Base-by-base conservation (phyloP, 2,888 invertebrate species). In the Kryphioiulus occultus region DNA sequence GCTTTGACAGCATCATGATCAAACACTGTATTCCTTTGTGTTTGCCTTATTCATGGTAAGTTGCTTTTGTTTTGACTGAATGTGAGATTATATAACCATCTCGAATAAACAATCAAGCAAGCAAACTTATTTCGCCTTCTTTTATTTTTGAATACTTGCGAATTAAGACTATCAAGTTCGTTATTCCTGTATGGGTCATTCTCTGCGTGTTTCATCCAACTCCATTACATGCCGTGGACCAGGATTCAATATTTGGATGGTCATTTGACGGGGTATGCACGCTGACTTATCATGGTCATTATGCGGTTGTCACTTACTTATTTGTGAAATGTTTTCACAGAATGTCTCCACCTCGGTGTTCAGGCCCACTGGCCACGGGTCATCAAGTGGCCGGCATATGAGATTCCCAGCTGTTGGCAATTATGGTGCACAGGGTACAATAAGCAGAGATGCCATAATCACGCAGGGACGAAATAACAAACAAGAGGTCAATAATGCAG, bases 141-240 rank as follows among this genome's bases (percentile, higher is more conserved):
- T 84, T 32, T 12, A 82, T 86, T 85, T 88, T 30, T 86, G 5
- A 32, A 84, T 32, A 32, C n/a, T 32, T 7, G 4, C 15, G 19
- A 32, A 78, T 84, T 39, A 92, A 91, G 93, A 90, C 92, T 83
- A 87, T 91, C 47, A 92, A 92, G 89, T 90, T 91, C 88, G 89
- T 92, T 85, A 88, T 91, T 85, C 92, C 92, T 0, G 91, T 92
- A 85, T 92, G 92, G 92, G 91, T 91, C 87, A 91, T 92, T 92
- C 89, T 92, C 88, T 90, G 90, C 89, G 91, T 92, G 88, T 92
- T 91, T 89, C 91, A 91, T 89, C 91, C 92, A 17, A 88, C 88
- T n/a, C 87, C 89, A 88, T 44, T 82, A n/a, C 53, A 39, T 59
- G 83, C 85, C 15, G 84, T 88, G 32, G 88, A 88, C 42, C 88